phyloP scores from a whole-genome alignment of 2,888 invertebrate species.

The Ametastegia equiseti region DNA sequence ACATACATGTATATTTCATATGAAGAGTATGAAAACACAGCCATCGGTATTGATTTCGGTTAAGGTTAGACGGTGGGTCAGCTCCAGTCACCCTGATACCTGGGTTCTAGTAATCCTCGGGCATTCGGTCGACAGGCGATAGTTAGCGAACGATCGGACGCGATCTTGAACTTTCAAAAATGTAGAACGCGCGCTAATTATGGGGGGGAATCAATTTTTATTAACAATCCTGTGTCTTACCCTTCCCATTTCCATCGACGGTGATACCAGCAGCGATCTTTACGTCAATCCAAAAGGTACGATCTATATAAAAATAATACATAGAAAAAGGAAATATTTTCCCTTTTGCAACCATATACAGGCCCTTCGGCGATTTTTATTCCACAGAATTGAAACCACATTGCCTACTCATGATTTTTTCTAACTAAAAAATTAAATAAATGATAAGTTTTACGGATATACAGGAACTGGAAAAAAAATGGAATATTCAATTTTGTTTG shows the following conservation, averaged over 20 bases:
- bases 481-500: not conserved
- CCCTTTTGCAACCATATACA: no score
- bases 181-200: conserved; percentile 17
- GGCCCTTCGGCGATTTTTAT: not conserved
- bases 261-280: not conserved
- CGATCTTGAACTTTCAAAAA: not conserved
- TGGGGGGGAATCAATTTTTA: conserved; percentile 12
- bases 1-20: conserved; percentile 32
- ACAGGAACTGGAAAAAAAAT: not conserved
- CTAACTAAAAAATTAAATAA: not conserved
- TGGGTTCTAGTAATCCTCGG: conserved; percentile 8
- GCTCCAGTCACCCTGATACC: conserved; percentile 44
- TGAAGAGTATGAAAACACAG: conserved; percentile 34
- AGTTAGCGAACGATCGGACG: not conserved
- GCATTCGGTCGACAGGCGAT: not conserved
- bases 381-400: not conserved
- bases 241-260: conserved; percentile 4
- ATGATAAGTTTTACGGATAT: not conserved
- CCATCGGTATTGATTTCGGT: conserved; percentile 41
- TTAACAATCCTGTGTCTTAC: not conserved
- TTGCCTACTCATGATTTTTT: no score
- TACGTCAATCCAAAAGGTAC: conserved; percentile 35
- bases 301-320: no score
- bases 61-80: conserved; percentile 30
- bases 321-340: not conserved